Conservation (phyloP, 1,140 invertebrate species). For the Hycleus phaleratus region DNA sequence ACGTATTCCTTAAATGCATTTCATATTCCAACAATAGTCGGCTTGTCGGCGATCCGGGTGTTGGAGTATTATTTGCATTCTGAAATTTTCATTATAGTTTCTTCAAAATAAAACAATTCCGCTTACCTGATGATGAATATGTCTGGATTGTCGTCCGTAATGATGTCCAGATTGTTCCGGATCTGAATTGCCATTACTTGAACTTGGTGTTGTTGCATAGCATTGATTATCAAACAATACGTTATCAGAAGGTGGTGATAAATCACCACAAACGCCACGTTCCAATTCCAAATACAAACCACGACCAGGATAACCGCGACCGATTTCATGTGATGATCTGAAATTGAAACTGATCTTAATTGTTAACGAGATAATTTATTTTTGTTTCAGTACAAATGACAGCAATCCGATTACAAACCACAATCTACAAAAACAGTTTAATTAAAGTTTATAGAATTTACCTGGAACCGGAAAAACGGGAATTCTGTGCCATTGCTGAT, state of each 20-base stretch:
- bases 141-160: slow-evolving; percentile 42
- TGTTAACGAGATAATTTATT: slow-evolving; percentile 1
- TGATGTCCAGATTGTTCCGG: slow-evolving; percentile 64
- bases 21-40: slow-evolving; percentile 86
- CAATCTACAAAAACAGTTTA: not conserved
- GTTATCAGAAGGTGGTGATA: slow-evolving; percentile 83
- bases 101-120: not conserved
- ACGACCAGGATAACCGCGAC: slow-evolving; percentile 51
- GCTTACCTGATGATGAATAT: slow-evolving; percentile 45
- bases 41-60: slow-evolving; percentile 79
- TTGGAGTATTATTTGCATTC: slow-evolving; percentile 50
- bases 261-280: slow-evolving; percentile 55
- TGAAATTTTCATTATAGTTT: slow-evolving; percentile 11
- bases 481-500: slow-evolving; percentile 38
- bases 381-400: not conserved
- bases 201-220: slow-evolving; percentile 86
- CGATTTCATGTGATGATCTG: slow-evolving; percentile 58
- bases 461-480: slow-evolving; percentile 39
- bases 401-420: not conserved
- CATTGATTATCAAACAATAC: slow-evolving; percentile 90
- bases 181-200: slow-evolving; percentile 82
- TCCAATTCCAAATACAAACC: slow-evolving; percentile 80
- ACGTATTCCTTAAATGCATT: slow-evolving; percentile 86
- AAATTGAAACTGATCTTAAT: slow-evolving; percentile 19
- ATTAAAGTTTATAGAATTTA: slow-evolving; percentile 9